Evolutionary conservation across 2,888 invertebrate genomes (phyloP).

Genomic region (Galerucella nymphaeae): DNA sequence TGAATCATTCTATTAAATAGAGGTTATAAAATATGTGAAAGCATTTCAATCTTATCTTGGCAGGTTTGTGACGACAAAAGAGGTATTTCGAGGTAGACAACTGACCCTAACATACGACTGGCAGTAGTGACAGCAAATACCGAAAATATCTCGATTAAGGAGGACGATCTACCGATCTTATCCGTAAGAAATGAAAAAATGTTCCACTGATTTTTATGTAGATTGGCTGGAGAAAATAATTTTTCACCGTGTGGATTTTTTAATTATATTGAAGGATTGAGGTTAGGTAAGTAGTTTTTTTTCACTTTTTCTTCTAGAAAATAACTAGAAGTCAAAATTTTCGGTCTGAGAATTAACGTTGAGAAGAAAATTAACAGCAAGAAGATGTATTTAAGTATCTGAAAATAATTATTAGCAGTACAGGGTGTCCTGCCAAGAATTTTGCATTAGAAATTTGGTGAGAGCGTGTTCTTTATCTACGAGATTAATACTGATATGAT

Average conservation of each 20-base stretch:
- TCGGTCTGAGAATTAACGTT: too few relatives aligned
- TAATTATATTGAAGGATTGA: slow-evolving; percentile 6
- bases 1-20: slow-evolving; percentile 31
- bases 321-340: too few relatives aligned
- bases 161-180: slow-evolving; percentile 57
- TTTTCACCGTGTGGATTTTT: background rate
- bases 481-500: too few relatives aligned
- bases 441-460: too few relatives aligned
- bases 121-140: slow-evolving; percentile 59
- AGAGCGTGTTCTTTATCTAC: too few relatives aligned
- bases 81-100: slow-evolving; percentile 32
- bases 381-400: too few relatives aligned
- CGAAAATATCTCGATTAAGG: slow-evolving; percentile 62
- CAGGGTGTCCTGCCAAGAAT: too few relatives aligned
- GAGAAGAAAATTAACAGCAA: too few relatives aligned
- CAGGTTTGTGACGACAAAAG: slow-evolving; percentile 32
- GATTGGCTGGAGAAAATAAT: background rate
- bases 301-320: background rate
- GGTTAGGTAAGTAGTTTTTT: background rate
- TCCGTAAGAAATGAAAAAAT: slow-evolving; percentile 32
- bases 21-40: slow-evolving; percentile 49
- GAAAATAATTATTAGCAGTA: too few relatives aligned
- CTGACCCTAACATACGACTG: slow-evolving; percentile 49
- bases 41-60: slow-evolving; percentile 49
- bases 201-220: slow-evolving; percentile 18